Conservation (phyloP, 1,140 invertebrate genomes). For the Pseudomyrmex gracilis region DNA sequence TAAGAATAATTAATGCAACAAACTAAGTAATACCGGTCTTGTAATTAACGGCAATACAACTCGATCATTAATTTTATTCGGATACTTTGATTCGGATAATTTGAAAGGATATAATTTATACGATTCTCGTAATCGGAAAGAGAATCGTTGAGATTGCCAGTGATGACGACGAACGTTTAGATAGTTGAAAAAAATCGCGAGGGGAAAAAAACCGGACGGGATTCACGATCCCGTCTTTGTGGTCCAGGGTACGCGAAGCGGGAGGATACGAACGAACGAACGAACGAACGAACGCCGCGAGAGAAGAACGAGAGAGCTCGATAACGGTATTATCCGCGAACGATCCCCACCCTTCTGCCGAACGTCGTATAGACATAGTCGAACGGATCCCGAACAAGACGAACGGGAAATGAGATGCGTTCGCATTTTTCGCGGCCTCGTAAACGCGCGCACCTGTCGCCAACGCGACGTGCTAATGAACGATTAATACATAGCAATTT, state of each 20-base stretch:
- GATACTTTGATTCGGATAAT: no score
- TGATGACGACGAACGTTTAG: no score
- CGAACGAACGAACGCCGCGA: neutral
- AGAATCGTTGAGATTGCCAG: no score
- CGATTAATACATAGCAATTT: slow-evolving; percentile 16
- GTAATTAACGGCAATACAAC: neutral
- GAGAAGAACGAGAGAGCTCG: slow-evolving; percentile 57
- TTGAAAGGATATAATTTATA: no score
- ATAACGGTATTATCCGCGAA: slow-evolving; percentile 75
- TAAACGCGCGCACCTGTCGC: slow-evolving; percentile 63
- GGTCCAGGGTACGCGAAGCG: slow-evolving; percentile 49
- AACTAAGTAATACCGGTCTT: no score
- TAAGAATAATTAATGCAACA: slow-evolving; percentile 5
- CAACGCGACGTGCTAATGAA: neutral
- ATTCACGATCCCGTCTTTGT: slow-evolving; percentile 11
- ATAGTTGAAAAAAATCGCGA: no score
- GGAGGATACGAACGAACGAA: neutral
- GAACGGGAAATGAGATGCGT: slow-evolving; percentile 74
- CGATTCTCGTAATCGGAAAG: no score
- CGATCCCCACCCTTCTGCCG: slow-evolving; percentile 54
- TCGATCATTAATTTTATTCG: neutral
- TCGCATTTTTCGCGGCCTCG: slow-evolving; percentile 64
- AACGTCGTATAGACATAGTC: slow-evolving; percentile 57
- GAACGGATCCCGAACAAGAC: slow-evolving; percentile 55
- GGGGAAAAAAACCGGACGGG: no score